phyloP scores from a whole-genome alignment of 2,113 vertebrate species.

The Gallinago undulata region DNA sequence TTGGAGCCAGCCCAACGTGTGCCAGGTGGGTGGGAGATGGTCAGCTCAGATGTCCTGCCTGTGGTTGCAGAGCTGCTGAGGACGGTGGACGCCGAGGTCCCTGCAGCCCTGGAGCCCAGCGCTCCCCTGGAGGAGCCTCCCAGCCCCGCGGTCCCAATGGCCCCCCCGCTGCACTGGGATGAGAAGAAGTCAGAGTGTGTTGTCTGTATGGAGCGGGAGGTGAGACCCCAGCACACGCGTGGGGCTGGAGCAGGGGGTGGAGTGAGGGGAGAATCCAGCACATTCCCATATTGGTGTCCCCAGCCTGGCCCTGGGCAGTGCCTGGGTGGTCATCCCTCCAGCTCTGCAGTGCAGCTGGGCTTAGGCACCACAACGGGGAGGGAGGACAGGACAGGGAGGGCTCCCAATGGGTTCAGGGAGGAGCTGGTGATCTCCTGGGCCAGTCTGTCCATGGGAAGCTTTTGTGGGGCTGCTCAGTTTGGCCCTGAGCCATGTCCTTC shows the following conservation, averaged over 20 bases:
- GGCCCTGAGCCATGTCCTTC: background rate
- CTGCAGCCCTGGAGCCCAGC: conserved; percentile 31
- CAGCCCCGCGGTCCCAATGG: conserved; percentile 51
- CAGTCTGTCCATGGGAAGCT: fast-evolving
- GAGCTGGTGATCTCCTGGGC: background rate
- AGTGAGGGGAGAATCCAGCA: background rate
- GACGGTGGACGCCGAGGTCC: background rate
- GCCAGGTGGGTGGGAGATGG: background rate
- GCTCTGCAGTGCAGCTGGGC: fast-evolving
- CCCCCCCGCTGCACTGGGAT: conserved; percentile 63
- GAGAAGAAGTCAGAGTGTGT: conserved; percentile 83
- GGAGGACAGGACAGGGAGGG: background rate
- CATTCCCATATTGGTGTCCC: fast-evolving
- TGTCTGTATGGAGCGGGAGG: conserved; percentile 92
- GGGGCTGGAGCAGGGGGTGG: background rate
- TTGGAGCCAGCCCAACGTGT: background rate
- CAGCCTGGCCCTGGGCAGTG: background rate
- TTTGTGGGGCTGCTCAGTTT: fast-evolving
- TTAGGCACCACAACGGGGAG: fast-evolving
- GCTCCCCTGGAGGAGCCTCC: conserved; percentile 34
- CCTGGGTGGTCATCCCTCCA: background rate
- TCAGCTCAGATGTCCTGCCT: background rate
- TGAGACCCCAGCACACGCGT: background rate
- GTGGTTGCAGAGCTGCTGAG: conserved; percentile 70
- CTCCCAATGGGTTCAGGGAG: background rate